Evolutionary conservation across 2,113 vertebrate species (phyloP).

Genomic region (Tautogolabrus adspersus): DNA sequence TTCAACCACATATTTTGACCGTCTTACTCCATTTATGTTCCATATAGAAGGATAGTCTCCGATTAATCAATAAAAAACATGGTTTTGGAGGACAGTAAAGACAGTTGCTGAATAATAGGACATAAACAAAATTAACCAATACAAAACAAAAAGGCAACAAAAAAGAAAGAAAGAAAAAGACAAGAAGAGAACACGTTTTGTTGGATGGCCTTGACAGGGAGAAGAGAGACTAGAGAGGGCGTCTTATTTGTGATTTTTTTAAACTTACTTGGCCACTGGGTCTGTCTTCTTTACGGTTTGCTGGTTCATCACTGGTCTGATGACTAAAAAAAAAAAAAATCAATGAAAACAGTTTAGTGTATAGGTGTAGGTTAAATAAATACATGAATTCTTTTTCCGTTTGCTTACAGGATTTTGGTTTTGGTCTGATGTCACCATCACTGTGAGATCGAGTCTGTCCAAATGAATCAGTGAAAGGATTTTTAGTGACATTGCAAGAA

Average conservation of each 20-base stretch:
- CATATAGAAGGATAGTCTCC: too few relatives aligned
- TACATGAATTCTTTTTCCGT: neutral
- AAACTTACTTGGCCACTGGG: conserved; percentile 84
- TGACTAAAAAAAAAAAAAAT: conserved; percentile 73
- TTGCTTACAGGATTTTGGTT: conserved; percentile 84
- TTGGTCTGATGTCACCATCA: conserved; percentile 66
- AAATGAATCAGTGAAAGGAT: neutral
- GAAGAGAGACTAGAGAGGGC: too few relatives aligned
- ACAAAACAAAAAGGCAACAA: too few relatives aligned
- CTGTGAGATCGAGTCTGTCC: conserved; percentile 68
- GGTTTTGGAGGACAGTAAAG: too few relatives aligned
- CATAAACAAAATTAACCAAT: too few relatives aligned
- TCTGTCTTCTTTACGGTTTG: conserved; percentile 81
- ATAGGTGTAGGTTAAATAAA: neutral
- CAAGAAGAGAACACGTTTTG: too few relatives aligned
- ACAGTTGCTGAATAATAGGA: too few relatives aligned
- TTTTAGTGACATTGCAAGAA: neutral
- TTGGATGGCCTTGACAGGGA: too few relatives aligned
- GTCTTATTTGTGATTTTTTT: neutral
- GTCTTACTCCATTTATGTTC: too few relatives aligned
- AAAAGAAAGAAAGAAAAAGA: too few relatives aligned
- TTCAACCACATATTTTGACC: too few relatives aligned
- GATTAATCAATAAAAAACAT: too few relatives aligned
- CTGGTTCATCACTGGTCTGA: conserved; percentile 79
- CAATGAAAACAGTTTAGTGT: neutral